phyloP scores from a whole-genome alignment of 2,113 vertebrate species.

The Genyomyrus donnyi region DNA sequence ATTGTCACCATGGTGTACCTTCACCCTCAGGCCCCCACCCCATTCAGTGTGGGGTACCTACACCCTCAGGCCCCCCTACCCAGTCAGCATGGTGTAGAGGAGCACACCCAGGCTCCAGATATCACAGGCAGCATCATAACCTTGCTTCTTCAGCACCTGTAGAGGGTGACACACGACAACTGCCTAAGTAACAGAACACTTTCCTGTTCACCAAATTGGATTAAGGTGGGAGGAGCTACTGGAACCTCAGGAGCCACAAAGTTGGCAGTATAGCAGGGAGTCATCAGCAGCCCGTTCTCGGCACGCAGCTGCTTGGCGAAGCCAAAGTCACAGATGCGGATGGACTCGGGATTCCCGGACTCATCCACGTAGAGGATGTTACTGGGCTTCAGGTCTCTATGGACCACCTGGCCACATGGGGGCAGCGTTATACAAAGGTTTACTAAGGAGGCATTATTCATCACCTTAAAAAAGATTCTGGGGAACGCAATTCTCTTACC shows the following conservation, averaged over 20 bases:
- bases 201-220: neutral
- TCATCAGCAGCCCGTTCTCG: conserved; percentile 77
- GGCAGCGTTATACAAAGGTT: neutral
- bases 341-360: conserved; percentile 75
- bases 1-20: conserved; percentile 45
- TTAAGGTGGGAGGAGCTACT: neutral
- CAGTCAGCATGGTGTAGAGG: conserved; percentile 79
- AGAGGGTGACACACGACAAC: neutral
- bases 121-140: conserved; percentile 81
- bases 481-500: neutral
- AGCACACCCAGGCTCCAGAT: conserved; percentile 84
- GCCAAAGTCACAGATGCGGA: conserved; percentile 80
- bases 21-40: conserved; percentile 21
- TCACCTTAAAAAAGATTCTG: neutral
- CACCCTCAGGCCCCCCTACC: conserved; percentile 37
- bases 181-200: neutral
- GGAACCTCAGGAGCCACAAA: conserved; percentile 80
- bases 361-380: conserved; percentile 70
- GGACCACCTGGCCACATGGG: conserved; percentile 64
- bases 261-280: conserved; percentile 80
- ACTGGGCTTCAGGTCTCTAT: conserved; percentile 71
- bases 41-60: neutral
- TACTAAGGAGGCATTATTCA: neutral
- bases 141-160: conserved; percentile 79
- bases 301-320: conserved; percentile 79